These are phyloP conservation scores for Halichoerus grypus DNA, from an alignment of 2,113 vertebrate species.

Conservation along the genomic window DNA sequence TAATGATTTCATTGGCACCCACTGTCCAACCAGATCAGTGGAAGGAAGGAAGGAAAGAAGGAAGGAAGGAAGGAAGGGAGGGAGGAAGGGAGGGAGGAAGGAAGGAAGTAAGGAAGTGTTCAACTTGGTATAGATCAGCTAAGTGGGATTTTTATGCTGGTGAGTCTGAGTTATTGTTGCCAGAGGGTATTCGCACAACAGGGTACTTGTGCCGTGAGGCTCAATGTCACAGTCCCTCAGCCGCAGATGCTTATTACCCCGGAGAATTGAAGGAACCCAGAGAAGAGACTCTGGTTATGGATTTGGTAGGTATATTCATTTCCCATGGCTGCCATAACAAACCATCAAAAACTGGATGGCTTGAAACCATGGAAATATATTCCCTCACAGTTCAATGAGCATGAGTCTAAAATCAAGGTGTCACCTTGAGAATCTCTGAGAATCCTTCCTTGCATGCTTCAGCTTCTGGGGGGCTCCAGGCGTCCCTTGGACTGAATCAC, in stretches of 20 bases:
- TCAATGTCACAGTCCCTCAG: not conserved
- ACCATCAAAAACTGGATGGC: not conserved
- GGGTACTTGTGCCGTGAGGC: not conserved
- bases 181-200: not conserved
- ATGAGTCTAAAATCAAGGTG: not conserved
- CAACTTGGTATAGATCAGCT: conserved; percentile 56
- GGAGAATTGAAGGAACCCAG: not conserved
- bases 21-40: conserved; percentile 58
- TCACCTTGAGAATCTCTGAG: not conserved
- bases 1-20: conserved; percentile 67
- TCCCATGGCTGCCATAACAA: not conserved
- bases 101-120: not conserved
- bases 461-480: not conserved
- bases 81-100: rapidly evolving
- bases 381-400: not conserved
- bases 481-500: rapidly evolving
- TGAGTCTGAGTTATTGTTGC: not conserved
- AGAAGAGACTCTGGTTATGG: not conserved
- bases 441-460: not conserved
- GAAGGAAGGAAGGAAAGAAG: not conserved
- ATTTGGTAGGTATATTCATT: not conserved
- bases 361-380: not conserved
- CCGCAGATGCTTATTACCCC: not conserved
- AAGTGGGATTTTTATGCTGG: conserved; percentile 66
- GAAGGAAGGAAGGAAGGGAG: not conserved